Conservation (phyloP, 53 echinoderm and acorn worm genomes). For the Arbacia lixula region DNA sequence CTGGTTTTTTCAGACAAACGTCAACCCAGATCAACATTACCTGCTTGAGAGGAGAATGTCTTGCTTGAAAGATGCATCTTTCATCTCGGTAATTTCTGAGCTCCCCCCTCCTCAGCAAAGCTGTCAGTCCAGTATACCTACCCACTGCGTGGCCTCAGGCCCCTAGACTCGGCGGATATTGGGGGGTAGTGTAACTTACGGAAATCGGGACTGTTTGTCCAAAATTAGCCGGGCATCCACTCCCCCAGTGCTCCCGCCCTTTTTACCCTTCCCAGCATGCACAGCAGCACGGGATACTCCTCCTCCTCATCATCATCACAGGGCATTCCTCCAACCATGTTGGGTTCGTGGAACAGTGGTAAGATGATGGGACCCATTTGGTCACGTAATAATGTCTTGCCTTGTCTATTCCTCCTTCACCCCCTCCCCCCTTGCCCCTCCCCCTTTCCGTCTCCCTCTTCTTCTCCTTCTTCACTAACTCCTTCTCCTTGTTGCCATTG, state of each 20-base stretch:
- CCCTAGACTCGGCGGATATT: constrained; percentile 29
- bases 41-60: too few species aligned
- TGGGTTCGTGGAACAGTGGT: too few species aligned
- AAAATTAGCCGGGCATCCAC: constrained; percentile 37
- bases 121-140: constrained; percentile 36
- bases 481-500: too few species aligned
- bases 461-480: background rate
- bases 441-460: background rate
- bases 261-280: too few species aligned
- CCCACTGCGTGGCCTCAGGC: constrained; percentile 1
- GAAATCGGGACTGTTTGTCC: constrained; percentile 44
- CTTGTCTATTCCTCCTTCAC: background rate
- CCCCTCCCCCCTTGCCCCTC: background rate
- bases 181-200: constrained; percentile 33
- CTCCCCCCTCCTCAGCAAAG: constrained; percentile 1
- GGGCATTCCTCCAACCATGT: background rate
- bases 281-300: background rate
- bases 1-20: too few species aligned
- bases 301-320: background rate
- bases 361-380: too few species aligned
- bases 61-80: background rate
- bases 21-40: too few species aligned
- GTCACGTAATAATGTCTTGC: too few species aligned
- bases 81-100: constrained; percentile 8
- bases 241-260: background rate